Evolutionary conservation across 2,797 vertebrate genomes (phyloP), one percentile per base, ranked within the genome.

Genomic region (Anisognathus igniventris): DNA sequence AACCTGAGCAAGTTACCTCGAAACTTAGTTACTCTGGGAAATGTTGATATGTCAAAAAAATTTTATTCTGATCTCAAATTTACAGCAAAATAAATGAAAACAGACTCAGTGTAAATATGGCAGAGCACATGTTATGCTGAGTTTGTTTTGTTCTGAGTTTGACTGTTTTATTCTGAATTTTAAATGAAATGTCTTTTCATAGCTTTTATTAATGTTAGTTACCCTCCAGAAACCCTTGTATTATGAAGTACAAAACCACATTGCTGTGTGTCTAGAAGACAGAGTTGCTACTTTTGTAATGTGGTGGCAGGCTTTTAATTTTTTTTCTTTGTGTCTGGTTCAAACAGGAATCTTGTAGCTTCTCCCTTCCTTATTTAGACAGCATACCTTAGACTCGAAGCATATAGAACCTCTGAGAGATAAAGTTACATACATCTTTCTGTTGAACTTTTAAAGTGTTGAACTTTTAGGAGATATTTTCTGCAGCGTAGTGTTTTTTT

Each of bases 351-450:
- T 66, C 16, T 57, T 56, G 4, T 3, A 27, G 3, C 20, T 83
- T 90, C 33, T 90, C 7, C 17, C 5, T 28, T 37, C 11, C 10
- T 64, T 54, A 45, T 10, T 70, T 51, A 51, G 18, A 17, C 19
- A 50, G 28, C 39, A 48, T 6, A 51, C 11, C 7, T 65, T 86
- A 37, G n/a, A 39, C 7, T 42, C 14, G 8, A 37, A 47, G 27
- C 6, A 0, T 31, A 8, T 77, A n/a, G 23, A 77, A 60, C 10
- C 16, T 4, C 0, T 37, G 16, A 14, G 42, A 35, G 19, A 37
- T 7, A 45, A 10, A 2, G 8, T 19, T 22, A 25, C 3, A 0
- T 30, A 0, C 4, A 23, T n/a, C 28, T 80, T 28, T 39, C 57
- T 39, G 25, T 28, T 28, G 12, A 60, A 39, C 56, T 57, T 35